Evolutionary conservation across 2,113 vertebrate genomes (phyloP).

Genomic region (Gallinago jamesoni): DNA sequence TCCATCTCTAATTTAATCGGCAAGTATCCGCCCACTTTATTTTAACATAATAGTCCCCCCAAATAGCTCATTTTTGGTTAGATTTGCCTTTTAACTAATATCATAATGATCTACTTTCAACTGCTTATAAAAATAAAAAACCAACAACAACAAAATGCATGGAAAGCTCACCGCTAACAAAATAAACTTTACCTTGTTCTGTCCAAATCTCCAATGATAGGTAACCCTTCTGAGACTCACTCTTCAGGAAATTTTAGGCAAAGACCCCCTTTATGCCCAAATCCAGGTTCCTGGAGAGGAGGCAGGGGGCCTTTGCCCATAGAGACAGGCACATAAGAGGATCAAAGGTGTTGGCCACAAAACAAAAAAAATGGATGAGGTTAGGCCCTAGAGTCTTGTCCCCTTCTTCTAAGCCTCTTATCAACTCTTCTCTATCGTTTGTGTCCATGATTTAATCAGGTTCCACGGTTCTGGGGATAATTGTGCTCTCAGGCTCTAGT

Average conservation of each 20-base stretch:
- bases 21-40: background rate
- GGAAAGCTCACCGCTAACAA: background rate
- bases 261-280: rapidly evolving
- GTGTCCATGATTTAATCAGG: background rate
- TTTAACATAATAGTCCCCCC: background rate
- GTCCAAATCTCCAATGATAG: background rate
- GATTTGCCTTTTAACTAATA: background rate
- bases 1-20: background rate
- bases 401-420: background rate
- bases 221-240: background rate
- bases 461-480: background rate
- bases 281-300: background rate
- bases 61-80: background rate
- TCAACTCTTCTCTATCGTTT: background rate
- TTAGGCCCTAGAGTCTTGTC: background rate
- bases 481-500: background rate
- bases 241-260: background rate
- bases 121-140: background rate
- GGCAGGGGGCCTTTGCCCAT: background rate
- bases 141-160: rapidly evolving
- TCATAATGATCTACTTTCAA: background rate
- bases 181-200: background rate
- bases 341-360: background rate
- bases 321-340: background rate
- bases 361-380: background rate